phyloP scores from a whole-genome alignment of 2,888 invertebrate species.

The Ectropis crepuscularia region DNA sequence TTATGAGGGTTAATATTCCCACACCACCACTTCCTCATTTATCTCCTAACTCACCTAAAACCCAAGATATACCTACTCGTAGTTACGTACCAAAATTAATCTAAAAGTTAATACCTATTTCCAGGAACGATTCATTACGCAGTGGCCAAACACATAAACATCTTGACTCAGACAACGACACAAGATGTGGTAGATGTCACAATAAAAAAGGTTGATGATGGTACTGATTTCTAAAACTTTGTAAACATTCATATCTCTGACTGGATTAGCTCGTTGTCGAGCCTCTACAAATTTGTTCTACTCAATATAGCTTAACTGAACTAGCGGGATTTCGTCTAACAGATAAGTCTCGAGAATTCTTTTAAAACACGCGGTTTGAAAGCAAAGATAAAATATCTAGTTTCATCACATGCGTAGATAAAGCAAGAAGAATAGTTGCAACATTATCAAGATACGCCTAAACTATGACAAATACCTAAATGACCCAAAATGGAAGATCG shows the following conservation, averaged over 20 bases:
- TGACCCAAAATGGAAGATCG: too few species aligned
- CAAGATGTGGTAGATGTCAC: too few species aligned
- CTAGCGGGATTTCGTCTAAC: constrained; percentile 7
- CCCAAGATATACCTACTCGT: too few species aligned
- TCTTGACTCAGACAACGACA: too few species aligned
- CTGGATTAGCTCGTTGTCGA: not conserved
- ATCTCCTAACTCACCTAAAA: too few species aligned
- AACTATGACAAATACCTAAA: not conserved
- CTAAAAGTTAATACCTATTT: too few species aligned
- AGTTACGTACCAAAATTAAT: too few species aligned
- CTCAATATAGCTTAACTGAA: not conserved
- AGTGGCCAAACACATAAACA: too few species aligned
- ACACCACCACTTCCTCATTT: too few species aligned
- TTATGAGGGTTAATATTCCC: too few species aligned
- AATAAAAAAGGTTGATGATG: too few species aligned
- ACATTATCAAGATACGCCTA: constrained; percentile 3
- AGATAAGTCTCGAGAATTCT: constrained; percentile 17
- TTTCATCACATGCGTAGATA: constrained; percentile 22
- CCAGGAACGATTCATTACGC: too few species aligned
- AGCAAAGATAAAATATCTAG: constrained; percentile 23
- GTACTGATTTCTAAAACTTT: not conserved
- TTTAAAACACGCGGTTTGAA: constrained; percentile 9
- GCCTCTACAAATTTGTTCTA: constrained; percentile 1
- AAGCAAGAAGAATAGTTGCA: constrained; percentile 17
- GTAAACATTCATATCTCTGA: not conserved